Conservation (phyloP, 2,888 invertebrate genomes). For the Acanthosepion lycidas region DNA sequence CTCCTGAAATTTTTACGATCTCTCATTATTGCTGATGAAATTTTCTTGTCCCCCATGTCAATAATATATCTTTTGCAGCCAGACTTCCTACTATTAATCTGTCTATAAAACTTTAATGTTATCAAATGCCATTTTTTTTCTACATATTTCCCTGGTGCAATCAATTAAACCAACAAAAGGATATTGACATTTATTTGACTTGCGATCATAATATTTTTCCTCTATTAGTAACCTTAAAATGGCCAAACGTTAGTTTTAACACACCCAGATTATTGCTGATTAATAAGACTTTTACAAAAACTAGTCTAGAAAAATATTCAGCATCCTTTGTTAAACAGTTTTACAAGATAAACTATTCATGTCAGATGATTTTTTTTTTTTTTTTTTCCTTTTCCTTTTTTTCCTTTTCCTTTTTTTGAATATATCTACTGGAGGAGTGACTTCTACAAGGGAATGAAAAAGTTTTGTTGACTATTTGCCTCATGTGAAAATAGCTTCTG, state of each 20-base stretch:
- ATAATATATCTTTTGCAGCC: background rate
- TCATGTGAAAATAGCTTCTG: too few relatives aligned
- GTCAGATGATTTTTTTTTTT: too few relatives aligned
- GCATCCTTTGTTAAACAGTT: too few relatives aligned
- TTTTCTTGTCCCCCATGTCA: background rate
- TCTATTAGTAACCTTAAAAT: too few relatives aligned
- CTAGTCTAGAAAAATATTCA: background rate
- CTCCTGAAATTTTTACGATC: too few relatives aligned
- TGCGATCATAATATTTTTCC: background rate
- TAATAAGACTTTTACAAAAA: background rate
- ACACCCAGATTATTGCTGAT: background rate
- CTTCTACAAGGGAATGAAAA: too few relatives aligned
- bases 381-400: too few relatives aligned
- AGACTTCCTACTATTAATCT: background rate
- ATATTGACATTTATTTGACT: background rate
- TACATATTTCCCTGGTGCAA: background rate
- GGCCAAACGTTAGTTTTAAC: background rate
- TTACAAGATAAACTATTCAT: too few relatives aligned
- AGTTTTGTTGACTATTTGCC: too few relatives aligned
- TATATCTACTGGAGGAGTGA: too few relatives aligned
- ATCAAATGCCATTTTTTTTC: background rate
- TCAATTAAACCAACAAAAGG: background rate
- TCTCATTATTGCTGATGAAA: too few relatives aligned
- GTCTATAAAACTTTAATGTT: background rate
- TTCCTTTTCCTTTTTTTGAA: too few relatives aligned